Evolutionary conservation across 1,140 invertebrate species (phyloP).

Genomic region (Drosophila parvula): DNA sequence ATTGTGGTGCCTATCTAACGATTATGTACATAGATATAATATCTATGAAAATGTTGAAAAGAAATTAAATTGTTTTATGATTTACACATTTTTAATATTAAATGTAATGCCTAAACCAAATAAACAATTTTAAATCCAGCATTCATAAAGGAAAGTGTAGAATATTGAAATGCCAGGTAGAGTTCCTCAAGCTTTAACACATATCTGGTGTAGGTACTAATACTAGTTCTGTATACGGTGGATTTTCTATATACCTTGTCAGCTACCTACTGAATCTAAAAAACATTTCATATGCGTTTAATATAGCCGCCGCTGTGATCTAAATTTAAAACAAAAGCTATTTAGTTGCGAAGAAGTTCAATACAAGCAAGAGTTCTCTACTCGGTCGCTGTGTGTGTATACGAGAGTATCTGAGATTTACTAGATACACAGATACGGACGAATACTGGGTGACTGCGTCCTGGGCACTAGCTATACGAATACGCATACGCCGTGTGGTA

Average conservation of each 20-base stretch:
- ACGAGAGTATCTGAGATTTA: slow-evolving; percentile 70
- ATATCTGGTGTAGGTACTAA: slow-evolving; percentile 24
- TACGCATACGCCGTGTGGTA: slow-evolving; percentile 76
- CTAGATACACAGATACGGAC: slow-evolving; percentile 51
- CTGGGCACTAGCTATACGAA: slow-evolving; percentile 53
- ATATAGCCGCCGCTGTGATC: slow-evolving; percentile 75
- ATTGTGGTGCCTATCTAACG: slow-evolving; percentile 7
- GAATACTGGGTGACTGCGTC: slow-evolving; percentile 49
- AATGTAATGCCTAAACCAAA: not conserved
- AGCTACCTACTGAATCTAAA: slow-evolving; percentile 72
- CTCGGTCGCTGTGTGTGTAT: slow-evolving; percentile 44
- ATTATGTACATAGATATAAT: slow-evolving; percentile 4
- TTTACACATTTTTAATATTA: not conserved
- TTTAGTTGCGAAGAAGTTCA: slow-evolving; percentile 83
- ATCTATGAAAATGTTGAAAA: not conserved
- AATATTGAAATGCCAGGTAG: slow-evolving; percentile 22
- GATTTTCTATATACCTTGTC: slow-evolving; percentile 33
- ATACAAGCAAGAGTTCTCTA: slow-evolving; percentile 54
- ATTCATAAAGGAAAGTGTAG: not conserved
- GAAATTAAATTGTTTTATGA: not conserved
- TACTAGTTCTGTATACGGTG: slow-evolving; percentile 23
- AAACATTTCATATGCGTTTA: slow-evolving; percentile 82
- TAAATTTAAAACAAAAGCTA: slow-evolving; percentile 83
- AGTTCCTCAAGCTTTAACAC: slow-evolving; percentile 23
- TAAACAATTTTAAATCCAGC: not conserved